These are phyloP conservation scores for Epinephelus malabaricus DNA, from an alignment of 2,797 vertebrate genomes.

Conservation along the genomic window DNA sequence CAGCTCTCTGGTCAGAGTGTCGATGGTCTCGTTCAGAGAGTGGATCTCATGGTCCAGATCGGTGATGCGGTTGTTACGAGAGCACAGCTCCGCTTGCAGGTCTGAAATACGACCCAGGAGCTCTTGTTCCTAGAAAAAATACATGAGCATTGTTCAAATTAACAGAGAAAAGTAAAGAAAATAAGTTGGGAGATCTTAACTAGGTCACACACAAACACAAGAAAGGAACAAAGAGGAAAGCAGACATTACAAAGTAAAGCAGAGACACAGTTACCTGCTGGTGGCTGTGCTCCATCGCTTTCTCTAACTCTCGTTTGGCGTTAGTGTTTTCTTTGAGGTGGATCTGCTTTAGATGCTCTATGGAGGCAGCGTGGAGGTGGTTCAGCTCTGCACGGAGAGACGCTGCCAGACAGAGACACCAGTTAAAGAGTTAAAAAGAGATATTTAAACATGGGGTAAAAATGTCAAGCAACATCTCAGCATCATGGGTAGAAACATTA, in stretches of 20 bases:
- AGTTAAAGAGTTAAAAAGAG: not conserved
- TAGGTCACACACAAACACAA: not conserved
- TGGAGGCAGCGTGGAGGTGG: conserved; percentile 94
- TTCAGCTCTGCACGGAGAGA: conserved; percentile 97
- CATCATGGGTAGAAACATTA: not conserved
- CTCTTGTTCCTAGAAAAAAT: conserved; percentile 89
- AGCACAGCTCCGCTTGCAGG: conserved; percentile 91
- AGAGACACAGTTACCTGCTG: conserved; percentile 85
- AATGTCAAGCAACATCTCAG: not conserved
- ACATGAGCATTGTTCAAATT: not conserved
- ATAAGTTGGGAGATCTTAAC: no score
- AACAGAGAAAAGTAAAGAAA: not conserved
- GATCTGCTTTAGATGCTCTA: conserved; percentile 93
- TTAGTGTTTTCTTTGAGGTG: conserved; percentile 92
- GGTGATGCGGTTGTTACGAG: conserved; percentile 94
- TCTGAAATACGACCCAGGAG: conserved; percentile 91
- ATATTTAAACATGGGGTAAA: not conserved
- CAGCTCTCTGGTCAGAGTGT: conserved; percentile 94
- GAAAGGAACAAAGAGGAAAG: not conserved
- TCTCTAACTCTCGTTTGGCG: conserved; percentile 92
- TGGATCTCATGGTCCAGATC: conserved; percentile 96
- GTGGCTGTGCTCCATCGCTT: conserved; percentile 90
- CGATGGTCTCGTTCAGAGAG: conserved; percentile 95
- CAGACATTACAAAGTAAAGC: not conserved
- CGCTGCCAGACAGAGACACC: conserved; percentile 78